Evolutionary conservation across 2,888 invertebrate species (phyloP).

Genomic region (Temnothorax ravouxi): DNA sequence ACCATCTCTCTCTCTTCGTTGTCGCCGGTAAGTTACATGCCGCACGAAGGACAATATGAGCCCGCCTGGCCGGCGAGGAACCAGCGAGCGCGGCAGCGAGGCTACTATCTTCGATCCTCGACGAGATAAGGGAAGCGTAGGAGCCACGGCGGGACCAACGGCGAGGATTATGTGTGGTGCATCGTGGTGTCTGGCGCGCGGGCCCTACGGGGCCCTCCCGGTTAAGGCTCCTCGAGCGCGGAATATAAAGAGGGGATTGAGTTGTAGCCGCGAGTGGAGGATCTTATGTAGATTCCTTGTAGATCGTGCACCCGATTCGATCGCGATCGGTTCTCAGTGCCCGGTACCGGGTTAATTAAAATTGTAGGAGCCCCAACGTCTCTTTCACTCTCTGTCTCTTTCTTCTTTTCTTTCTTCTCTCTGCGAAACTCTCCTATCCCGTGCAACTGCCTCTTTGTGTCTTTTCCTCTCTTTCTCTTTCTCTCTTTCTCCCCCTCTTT

Average conservation of each 20-base stretch:
- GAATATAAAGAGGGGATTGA: conserved; percentile 85
- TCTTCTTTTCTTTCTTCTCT: conserved; percentile 31
- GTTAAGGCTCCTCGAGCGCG: conserved; percentile 72
- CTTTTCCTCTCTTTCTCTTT: conserved; percentile 1
- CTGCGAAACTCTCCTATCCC: conserved; percentile 14
- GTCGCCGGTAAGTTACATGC: conserved; percentile 74
- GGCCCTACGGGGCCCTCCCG: conserved; percentile 60
- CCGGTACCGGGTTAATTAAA: conserved; percentile 86
- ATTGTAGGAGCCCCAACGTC: conserved; percentile 81
- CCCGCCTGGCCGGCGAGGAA: conserved; percentile 71
- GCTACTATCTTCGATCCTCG: conserved; percentile 84
- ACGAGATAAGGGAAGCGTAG: conserved; percentile 80
- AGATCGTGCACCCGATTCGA: conserved; percentile 87
- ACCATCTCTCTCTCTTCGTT: not conserved
- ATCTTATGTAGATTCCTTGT: conserved; percentile 87
- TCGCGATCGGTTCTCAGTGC: conserved; percentile 84
- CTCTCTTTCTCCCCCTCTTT: conserved; percentile 4
- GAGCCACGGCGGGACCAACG: conserved; percentile 59
- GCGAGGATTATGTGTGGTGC: conserved; percentile 69
- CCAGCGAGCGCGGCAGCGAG: conserved; percentile 69
- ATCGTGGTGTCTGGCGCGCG: conserved; percentile 63
- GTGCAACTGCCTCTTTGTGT: conserved; percentile 51
- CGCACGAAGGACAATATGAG: conserved; percentile 83
- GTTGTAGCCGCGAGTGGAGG: conserved; percentile 86
- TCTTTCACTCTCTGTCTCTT: conserved; percentile 51